Evolutionary conservation across 1,140 invertebrate species (phyloP), one percentile per base, ranked within the genome.

Genomic region (Pseudomyrmex sp.): DNA sequence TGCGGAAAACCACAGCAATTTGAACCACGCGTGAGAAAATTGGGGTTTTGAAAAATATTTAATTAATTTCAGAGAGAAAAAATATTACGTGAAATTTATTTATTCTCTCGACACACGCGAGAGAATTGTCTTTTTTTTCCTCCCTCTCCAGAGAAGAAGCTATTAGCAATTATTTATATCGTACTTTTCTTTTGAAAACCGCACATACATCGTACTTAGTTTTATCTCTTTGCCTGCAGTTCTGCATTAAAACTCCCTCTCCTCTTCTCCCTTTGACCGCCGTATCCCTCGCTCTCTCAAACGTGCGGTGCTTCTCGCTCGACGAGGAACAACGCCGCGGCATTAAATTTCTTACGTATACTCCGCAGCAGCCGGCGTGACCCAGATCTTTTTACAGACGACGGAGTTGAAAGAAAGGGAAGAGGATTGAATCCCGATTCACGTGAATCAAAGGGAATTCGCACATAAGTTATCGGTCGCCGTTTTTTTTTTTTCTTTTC

Each of bases 391-490:
- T 44, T 61, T 79, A 35, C 54, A 9, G 13, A 59, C 54, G 8
- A 12, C 35, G 48, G 7, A 44, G 10, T n/a, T 48, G 13, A 80
- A 80, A 61, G 46, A 10, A n/a, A 23, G 23, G 12, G 44, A 13
- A 59, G 54, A 70, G 56, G 44, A 12, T 59, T 48, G 65, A 58
- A 18, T 59, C 52, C 46, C 76, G 76, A 80, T 50, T 70, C 48
- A 61, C 76, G 44, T 4, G 66, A 20, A 18, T 80, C 56, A 80
- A 69, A 69, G 50, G 8, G 63, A 12, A 69, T 77, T 77, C 63
- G 63, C 65, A 77, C 50, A 69, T 69, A 77, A 77, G 48, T 77
- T 77, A 56, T 68, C 68, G 35, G 44, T 63, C 83, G 54, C 0
- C 35, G 35, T 35, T 35, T 44, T n/a, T 70, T 80, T 80, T 74